Evolutionary conservation across 2,797 vertebrate species (phyloP), one percentile per base, ranked within the genome.

Genomic region (Peromyscus melanophrys): DNA sequence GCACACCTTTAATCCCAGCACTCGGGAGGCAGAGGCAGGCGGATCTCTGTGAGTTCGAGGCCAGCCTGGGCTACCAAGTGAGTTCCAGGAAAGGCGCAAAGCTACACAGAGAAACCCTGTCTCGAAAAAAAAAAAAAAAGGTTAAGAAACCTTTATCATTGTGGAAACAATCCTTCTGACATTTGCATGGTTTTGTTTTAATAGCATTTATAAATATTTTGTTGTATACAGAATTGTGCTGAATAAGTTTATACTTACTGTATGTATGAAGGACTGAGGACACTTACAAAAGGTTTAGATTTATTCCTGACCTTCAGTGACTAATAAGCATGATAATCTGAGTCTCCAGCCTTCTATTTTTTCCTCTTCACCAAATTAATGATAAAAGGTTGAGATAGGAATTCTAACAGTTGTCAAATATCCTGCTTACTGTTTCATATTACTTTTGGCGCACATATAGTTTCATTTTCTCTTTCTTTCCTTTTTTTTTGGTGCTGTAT

Each of bases 351-450:
- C 8, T 75, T 23, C 29, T 88, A 19, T 67, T 75, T 90, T 91
- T 93, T 73, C 23, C 27, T 87, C 43, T 52, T 19, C 61, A 85
- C 23, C 9, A 94, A 95, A 77, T 92, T 81, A 95, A 89, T 19
- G 19, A 19, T 92, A 86, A 82, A 59, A 40, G 1, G 86, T 43
- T 10, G 46, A 40, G 21, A 89, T 90, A 13, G 78, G 71, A 73
- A 81, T 92, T 77, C 23, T 81, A 49, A 95, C 67, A 89, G 40
- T 67, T 84, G 27, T 89, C 69, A 90, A 55, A 34, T 80, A 19
- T 52, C 83, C 52, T 87, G 6, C 61, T 94, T 80, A 82, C 37
- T 83, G 71, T 40, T 23, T 23, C 4, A 37, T n/a, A n/a, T 4
- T 17, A 31, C 43, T 19, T 57, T 96, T 46, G 55, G 27, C 9